Percentiles rank a stretch among this genome's conserved stretches.
phyloP scores from a whole-genome alignment of 2,113 vertebrate genomes.

The Melanotaenia duboulayi region DNA sequence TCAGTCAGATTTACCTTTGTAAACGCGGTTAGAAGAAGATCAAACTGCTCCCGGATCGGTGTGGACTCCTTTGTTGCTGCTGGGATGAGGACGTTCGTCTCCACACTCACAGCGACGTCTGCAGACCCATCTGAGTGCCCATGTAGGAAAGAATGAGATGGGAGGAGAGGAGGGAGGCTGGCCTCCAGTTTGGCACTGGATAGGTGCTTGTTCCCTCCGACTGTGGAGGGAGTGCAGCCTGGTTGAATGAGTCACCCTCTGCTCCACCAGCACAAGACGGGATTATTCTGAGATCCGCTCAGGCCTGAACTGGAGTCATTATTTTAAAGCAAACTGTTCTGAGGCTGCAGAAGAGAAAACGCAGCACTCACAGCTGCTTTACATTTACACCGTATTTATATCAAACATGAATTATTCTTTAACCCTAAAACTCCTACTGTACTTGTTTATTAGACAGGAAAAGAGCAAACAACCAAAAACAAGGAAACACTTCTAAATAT shows the following conservation, averaged over 20 bases:
- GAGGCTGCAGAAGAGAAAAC: no score
- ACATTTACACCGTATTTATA: neutral
- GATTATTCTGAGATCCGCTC: constrained; percentile 17
- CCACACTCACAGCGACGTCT: constrained; percentile 17
- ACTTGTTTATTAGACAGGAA: no score
- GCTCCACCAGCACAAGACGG: constrained; percentile 5
- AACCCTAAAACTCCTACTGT: no score
- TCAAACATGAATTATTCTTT: neutral
- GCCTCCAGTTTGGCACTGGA: constrained; percentile 66
- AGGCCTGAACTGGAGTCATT: neutral
- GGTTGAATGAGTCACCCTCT: constrained; percentile 68
- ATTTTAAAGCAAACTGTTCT: no score
- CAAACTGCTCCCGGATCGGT: neutral
- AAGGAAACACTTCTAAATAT: no score
- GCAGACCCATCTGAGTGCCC: constrained; percentile 57
- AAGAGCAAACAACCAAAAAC: no score
- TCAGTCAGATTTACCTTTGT: constrained; percentile 46
- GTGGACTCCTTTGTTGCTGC: neutral
- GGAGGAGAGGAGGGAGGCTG: constrained; percentile 68
- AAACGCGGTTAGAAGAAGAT: constrained; percentile 1
- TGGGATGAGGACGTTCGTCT: constrained; percentile 8
- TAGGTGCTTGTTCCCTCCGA: constrained; percentile 38
- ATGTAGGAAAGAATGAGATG: constrained; percentile 78
- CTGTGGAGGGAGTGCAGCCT: constrained; percentile 43
- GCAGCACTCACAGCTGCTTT: no score